phyloP scores from a whole-genome alignment of 2,797 vertebrate species.

The Notolabrus celidotus region DNA sequence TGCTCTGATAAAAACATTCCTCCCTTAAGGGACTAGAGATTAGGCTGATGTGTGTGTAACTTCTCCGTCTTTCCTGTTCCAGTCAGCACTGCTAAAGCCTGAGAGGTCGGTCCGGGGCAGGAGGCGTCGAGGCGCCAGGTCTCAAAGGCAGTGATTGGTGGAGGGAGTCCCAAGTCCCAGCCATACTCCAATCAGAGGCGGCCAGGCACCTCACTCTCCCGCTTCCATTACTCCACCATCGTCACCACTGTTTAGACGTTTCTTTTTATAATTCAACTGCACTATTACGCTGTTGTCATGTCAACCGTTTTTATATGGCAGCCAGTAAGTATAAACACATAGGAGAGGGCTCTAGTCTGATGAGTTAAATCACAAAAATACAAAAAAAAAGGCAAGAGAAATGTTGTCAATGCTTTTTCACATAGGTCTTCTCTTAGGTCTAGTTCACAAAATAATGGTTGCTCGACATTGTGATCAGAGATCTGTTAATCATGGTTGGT shows the following conservation, averaged over 20 bases:
- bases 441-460: conserved; percentile 72
- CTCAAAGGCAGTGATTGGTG: conserved; percentile 80
- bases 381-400: conserved; percentile 25
- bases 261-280: conserved; percentile 68
- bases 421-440: conserved; percentile 71
- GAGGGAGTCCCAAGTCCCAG: conserved; percentile 56
- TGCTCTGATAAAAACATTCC: conserved; percentile 1
- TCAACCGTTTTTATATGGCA: conserved; percentile 72
- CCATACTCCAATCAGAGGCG: conserved; percentile 59
- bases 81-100: conserved; percentile 82
- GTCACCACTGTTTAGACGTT: conserved; percentile 66
- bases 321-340: conserved; percentile 69
- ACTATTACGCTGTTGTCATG: conserved; percentile 77
- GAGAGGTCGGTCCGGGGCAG: conserved; percentile 83
- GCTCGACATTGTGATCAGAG: conserved; percentile 73
- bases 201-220: conserved; percentile 38
- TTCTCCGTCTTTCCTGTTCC: conserved; percentile 29
- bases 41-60: conserved; percentile 11
- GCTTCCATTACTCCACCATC: conserved; percentile 49
- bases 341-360: conserved; percentile 71
- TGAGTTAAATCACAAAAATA: conserved; percentile 60
- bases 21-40: background rate
- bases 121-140: conserved; percentile 84
- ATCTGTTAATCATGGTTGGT: conserved; percentile 71
- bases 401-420: conserved; percentile 68